Evolutionary conservation across 1,140 invertebrate species (phyloP), one percentile per base, ranked within the genome.

Genomic region (Littorina saxatilis): DNA sequence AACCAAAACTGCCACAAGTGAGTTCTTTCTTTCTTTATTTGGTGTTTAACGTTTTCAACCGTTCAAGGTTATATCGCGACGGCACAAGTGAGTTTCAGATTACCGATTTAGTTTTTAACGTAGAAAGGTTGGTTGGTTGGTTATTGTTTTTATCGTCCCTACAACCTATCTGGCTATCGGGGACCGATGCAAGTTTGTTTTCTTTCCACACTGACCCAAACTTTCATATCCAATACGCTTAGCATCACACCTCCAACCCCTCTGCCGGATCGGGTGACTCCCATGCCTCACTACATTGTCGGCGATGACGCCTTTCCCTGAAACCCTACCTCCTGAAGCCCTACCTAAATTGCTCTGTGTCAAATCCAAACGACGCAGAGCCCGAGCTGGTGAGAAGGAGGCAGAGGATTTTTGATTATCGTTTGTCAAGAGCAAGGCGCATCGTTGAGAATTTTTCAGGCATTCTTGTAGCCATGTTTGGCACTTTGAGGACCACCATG

Each of bases 271-370:
- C 9, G 11, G 23, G 50, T 13, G 50, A 37, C n/a, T 32, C 7
- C 20, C 11, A 43, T 88, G 43, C 92, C 92, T n/a, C 90, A 88
- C 82, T 90, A 91, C 37, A 90, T 93, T 82, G 87, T 93, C 23
- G 50, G 50, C 23, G 50, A 52, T 52, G 50, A 52, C 23, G 50
- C 50, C 11, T 52, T 52, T 85, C 89, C 58, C 82, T 94, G 79
- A 85, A 75, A 52, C 80, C 83, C 11, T 88, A 91, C 81, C 66
- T 94, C 83, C 89, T 85, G 50, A 52, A 52, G 50, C 50, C 50
- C 11, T 52, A 52, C 50, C 50, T 23, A 52, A 13, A 13, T 23
- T 13, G 50, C 11, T 13, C 50, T 23, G 50, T 52, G 50, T 11
- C 50, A 13, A 23, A 52, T 23, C 50, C 23, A 23, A 23, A 52